Percentiles rank a stretch among this genome's conserved stretches.
These are phyloP conservation scores for Xanthia togata DNA, from an alignment of 2,888 invertebrate genomes.

Conservation along the genomic window DNA sequence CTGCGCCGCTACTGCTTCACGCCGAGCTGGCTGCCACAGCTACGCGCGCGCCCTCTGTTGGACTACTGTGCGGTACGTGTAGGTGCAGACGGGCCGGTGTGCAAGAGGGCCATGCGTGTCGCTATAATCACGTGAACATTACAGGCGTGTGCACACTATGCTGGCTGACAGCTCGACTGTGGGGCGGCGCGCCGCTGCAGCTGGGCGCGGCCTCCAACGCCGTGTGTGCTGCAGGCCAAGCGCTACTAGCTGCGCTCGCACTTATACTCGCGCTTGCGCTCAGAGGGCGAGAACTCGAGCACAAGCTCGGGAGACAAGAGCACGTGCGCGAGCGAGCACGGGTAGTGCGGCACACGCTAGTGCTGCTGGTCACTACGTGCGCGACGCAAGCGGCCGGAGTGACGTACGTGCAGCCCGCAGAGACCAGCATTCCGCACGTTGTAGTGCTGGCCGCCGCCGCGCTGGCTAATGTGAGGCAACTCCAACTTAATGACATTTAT, in stretches of 20 bases:
- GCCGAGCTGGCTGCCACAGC: slow-evolving; percentile 92
- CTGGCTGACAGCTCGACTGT: slow-evolving; percentile 92
- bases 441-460: slow-evolving; percentile 80
- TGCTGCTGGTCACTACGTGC: slow-evolving; percentile 79
- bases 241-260: slow-evolving; percentile 92
- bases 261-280: slow-evolving; percentile 90
- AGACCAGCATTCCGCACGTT: slow-evolving; percentile 75
- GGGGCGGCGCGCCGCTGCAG: slow-evolving; percentile 91
- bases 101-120: background rate
- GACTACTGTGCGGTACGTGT: slow-evolving; percentile 91
- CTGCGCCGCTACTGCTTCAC: slow-evolving; percentile 93
- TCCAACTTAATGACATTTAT: slow-evolving; percentile 7
- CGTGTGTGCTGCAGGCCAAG: slow-evolving; percentile 92
- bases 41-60: slow-evolving; percentile 92
- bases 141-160: slow-evolving; percentile 92
- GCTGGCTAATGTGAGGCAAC: slow-evolving; percentile 78
- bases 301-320: slow-evolving; percentile 78
- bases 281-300: slow-evolving; percentile 11
- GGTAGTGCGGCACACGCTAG: slow-evolving; percentile 81
- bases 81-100: background rate
- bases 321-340: slow-evolving; percentile 84
- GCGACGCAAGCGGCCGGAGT: slow-evolving; percentile 84
- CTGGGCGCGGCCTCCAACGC: slow-evolving; percentile 90
- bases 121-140: slow-evolving; percentile 19
- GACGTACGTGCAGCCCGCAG: slow-evolving; percentile 85